Conservation (phyloP, 2,888 invertebrate genomes). For the Hyposoter dolosus region DNA sequence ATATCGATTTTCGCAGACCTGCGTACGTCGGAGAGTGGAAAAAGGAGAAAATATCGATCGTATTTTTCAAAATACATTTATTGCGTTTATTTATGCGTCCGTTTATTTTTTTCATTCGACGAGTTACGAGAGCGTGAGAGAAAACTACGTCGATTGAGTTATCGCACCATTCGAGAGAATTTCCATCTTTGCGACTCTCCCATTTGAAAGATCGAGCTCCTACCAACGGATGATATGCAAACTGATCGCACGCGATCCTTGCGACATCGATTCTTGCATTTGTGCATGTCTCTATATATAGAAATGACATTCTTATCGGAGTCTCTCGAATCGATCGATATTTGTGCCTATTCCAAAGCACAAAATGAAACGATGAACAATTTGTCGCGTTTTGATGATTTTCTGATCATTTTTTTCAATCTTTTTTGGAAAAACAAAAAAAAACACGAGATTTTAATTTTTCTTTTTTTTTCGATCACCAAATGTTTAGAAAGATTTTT, state of each 20-base stretch:
- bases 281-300: background rate
- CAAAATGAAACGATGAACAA: no score
- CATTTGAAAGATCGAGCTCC: conserved; percentile 11
- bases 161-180: conserved; percentile 20
- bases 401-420: no score
- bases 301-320: background rate
- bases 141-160: conserved; percentile 15
- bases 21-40: background rate
- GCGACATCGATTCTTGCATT: conserved; percentile 38
- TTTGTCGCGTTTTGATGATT: no score
- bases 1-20: background rate
- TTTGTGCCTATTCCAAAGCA: no score
- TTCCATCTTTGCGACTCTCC: conserved; percentile 36
- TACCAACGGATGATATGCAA: conserved; percentile 15
- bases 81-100: background rate
- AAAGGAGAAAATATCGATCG: background rate
- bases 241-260: conserved; percentile 36
- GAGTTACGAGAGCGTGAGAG: conserved; percentile 11
- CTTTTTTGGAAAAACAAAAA: no score
- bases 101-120: background rate
- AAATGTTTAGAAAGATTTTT: background rate
- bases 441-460: background rate
- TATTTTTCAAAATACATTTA: background rate
- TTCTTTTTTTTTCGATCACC: background rate
- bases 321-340: background rate